Evolutionary conservation across 1,140 invertebrate species (phyloP).

Genomic region (Hycleus cichorii): DNA sequence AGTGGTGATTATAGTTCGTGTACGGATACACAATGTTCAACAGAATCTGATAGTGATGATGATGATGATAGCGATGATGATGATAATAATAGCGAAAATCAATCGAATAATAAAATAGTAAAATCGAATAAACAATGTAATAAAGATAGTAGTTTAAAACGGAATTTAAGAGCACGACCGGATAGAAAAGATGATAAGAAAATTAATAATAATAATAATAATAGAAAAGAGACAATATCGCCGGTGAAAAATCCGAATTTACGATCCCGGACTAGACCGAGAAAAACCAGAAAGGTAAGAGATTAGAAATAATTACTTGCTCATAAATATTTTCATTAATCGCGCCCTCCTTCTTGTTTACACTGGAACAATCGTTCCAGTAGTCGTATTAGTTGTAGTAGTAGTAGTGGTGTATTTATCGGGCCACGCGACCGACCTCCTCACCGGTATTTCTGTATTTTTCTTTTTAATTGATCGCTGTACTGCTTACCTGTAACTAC

Average conservation of each 20-base stretch:
- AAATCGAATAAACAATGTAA: conserved; percentile 18
- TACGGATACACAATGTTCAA: conserved; percentile 29
- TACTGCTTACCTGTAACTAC: too few species aligned
- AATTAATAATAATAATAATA: conserved; percentile 17
- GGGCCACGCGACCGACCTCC: too few species aligned
- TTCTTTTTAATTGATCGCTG: too few species aligned
- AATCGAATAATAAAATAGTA: neutral
- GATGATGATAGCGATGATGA: conserved; percentile 29
- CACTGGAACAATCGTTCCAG: too few species aligned
- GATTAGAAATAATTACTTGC: too few species aligned
- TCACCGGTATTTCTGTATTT: too few species aligned
- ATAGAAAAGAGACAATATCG: neutral
- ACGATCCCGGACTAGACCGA: conserved; percentile 22
- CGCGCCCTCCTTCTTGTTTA: too few species aligned
- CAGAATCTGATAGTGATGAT: conserved; percentile 34
- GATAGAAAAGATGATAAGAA: conserved; percentile 18
- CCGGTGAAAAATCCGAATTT: neutral
- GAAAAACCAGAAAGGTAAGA: conserved; percentile 21
- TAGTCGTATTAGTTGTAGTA: too few species aligned
- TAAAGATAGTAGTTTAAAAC: conserved; percentile 15
- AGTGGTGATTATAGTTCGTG: conserved; percentile 12
- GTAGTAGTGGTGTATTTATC: too few species aligned
- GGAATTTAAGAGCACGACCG: conserved; percentile 3
- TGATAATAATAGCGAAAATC: conserved; percentile 12
- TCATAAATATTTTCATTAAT: too few species aligned